Base-by-base conservation (phyloP, 1,140 invertebrate species). In the Helicoverpa armigera region DNA sequence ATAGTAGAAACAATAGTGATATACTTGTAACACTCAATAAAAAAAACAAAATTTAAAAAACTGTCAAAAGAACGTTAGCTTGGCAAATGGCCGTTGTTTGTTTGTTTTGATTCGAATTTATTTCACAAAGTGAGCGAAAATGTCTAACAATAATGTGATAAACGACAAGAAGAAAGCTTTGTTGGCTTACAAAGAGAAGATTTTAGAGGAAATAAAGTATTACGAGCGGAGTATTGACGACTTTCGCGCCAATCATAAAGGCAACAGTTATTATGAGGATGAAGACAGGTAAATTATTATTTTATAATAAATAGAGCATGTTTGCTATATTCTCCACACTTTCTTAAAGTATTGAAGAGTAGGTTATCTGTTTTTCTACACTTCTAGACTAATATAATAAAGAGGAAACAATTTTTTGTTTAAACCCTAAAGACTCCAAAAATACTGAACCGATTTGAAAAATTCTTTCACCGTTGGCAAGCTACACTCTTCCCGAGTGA, bases 201-300 rank as follows among this genome's bases (percentile, higher is more conserved):
- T 94, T 58, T 53, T 91, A 31, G 79, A 87, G 10, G 89, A 94
- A 54, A 82, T 92, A 18, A 82, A 88, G 10, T 88, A 90, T 72
- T 89, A 85, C 50, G 88, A 92, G 14, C 85, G 80, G n/a, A 83
- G 86, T 79, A 89, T 92, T 5, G 78, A 87, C 14, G 86, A 90
- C 56, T 84, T 85, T n/a, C 72, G 63, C 14, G 74, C 56, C 23
- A 58, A 84, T 58, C 74, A 73, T 23, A 82, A 50, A 4, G 75
- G 74, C 48, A 50, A 82, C 13, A 86, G 67, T 61, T 83, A 43
- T 79, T 79, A 77, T 50, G 78, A 88, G 75, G 82, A 85, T 53
- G 69, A 85, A n/a, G 85, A 87, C 18, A 90, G 89, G 91, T 92
- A 85, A 67, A 23, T 35, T 0, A 43, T 7, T 43, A 43, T 43